These are phyloP conservation scores for Chloroceryle amazona DNA, from an alignment of 2,797 vertebrate species.

Conservation along the genomic window DNA sequence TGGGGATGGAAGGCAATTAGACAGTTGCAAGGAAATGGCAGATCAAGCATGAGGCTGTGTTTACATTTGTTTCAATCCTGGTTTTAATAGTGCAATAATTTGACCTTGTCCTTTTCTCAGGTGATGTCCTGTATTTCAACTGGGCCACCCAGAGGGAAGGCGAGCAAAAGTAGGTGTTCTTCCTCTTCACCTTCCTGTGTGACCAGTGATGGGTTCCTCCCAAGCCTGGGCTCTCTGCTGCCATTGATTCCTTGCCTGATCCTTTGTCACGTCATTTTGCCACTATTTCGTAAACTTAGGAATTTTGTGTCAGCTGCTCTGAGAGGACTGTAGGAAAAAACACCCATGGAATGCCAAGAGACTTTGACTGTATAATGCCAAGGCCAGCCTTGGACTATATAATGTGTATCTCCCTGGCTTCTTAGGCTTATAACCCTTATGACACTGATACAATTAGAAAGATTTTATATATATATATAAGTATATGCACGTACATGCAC, in stretches of 20 bases:
- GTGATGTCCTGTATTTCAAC: neutral
- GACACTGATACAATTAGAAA: neutral
- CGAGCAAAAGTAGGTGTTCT: neutral
- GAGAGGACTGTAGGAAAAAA: neutral
- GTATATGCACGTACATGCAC: no score
- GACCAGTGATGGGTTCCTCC: neutral
- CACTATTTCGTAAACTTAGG: neutral
- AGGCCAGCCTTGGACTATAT: neutral
- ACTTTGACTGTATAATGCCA: neutral
- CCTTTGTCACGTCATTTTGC: neutral
- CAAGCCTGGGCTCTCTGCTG: neutral
- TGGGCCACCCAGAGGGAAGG: neutral
- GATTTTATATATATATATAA: neutral
- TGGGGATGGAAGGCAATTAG: constrained; percentile 71
- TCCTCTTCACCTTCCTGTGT: neutral
- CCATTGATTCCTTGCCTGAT: neutral
- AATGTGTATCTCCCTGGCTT: neutral
- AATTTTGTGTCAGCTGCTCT: neutral
- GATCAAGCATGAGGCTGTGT: neutral
- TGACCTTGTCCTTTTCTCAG: neutral
- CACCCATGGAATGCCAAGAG: neutral
- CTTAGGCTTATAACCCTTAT: neutral
- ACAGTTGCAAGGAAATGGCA: constrained; percentile 6
- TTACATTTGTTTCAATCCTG: constrained; percentile 29
- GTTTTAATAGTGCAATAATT: constrained; percentile 51